Evolutionary conservation across 1,140 invertebrate genomes (phyloP), one percentile per base, ranked within the genome.

Genomic region (Drosophila arawakana): DNA sequence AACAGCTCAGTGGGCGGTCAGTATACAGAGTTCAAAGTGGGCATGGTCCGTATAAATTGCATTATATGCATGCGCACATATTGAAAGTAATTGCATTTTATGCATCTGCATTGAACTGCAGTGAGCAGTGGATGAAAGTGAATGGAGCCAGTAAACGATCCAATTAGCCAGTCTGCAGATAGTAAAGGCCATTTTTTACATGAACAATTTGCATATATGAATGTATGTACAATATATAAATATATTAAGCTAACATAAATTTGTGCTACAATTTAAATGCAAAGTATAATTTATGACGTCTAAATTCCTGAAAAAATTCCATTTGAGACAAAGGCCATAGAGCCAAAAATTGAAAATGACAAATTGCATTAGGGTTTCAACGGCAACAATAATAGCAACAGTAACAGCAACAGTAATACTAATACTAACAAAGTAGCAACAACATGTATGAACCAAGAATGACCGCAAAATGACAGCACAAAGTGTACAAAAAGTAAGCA

Each of bases 261-360:
- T 77, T 77, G 63, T 58, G 44, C 30, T 76, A 57, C 68, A 82
- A 78, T 81, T 85, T 73, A 60, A 79, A 60, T 88, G 72, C 58
- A 61, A 65, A 35, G 57, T 61, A 86, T 82, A 86, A 30, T 86
- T 88, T 88, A 86, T 86, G 73, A 73, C 73, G 58, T 71, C 69
- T 78, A 88, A 81, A 86, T 82, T 76, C 80, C 76, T 57, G 43
- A 7, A 79, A 81, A 88, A 88, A 83, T 86, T 88, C 83, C 80
- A 77, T 88, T 80, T 80, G 61, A 76, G 65, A 76, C 76, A 83
- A 83, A 80, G 47, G 69, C 54, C 50, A 68, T 43, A 58, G 46
- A 70, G 60, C 65, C 55, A 74, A 70, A 81, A 88, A 80, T 83
- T 83, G 76, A 83, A 89, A 88, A 89, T 88, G 84, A 88, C 83